phyloP scores from a whole-genome alignment of 2,113 vertebrate species.

The Centrocercus urophasianus region DNA sequence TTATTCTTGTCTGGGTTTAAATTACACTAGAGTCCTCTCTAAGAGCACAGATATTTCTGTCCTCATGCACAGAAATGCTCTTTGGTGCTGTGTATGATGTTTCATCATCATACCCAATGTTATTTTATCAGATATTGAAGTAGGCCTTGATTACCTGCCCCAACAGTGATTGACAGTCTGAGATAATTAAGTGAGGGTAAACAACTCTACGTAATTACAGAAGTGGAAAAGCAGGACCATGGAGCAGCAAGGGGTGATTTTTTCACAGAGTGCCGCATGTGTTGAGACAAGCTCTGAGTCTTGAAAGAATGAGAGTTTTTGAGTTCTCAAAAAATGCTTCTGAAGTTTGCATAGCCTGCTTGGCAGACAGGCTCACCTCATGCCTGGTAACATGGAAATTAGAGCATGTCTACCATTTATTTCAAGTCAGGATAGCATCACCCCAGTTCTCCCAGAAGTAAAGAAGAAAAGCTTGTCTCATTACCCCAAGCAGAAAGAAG shows the following conservation, averaged over 20 bases:
- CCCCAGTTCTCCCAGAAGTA: not conserved
- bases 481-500: not conserved
- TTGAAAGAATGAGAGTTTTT: not conserved
- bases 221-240: not conserved
- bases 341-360: not conserved
- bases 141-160: not conserved
- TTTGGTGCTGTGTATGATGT: not conserved
- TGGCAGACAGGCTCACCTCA: not conserved
- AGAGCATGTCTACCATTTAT: not conserved
- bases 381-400: not conserved
- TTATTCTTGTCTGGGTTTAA: not conserved
- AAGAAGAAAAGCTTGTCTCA: not conserved
- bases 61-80: not conserved
- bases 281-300: not conserved
- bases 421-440: not conserved
- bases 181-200: not conserved
- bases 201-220: not conserved
- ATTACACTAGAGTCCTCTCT: not conserved
- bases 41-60: not conserved
- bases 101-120: accelerated
- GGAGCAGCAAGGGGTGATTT: not conserved
- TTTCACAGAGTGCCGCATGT: not conserved
- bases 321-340: not conserved
- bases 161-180: not conserved
- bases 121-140: not conserved